Evolutionary conservation across 1,140 invertebrate genomes (phyloP).

Genomic region (Aphelenchoides avenae): DNA sequence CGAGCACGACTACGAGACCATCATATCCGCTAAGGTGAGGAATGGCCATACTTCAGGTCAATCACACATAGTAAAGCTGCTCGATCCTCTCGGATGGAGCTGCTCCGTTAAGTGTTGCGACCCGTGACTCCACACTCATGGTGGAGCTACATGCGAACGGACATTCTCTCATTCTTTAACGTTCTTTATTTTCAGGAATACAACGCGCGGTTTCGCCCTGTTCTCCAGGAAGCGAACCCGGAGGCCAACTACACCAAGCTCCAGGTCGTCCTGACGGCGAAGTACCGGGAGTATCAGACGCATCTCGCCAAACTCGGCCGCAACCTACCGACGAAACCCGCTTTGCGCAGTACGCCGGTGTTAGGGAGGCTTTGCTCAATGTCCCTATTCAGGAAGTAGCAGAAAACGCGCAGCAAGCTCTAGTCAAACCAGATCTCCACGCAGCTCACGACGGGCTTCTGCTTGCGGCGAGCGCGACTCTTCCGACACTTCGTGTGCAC

Average conservation of each 20-base stretch:
- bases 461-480: too few relatives aligned
- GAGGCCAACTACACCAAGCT: constrained; percentile 27
- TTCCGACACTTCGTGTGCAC: too few relatives aligned
- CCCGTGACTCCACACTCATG: too few relatives aligned
- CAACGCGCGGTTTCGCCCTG: constrained; percentile 25
- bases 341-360: constrained; percentile 5
- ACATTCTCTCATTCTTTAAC: constrained; percentile 3
- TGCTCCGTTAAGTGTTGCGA: too few relatives aligned
- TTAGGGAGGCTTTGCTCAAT: too few relatives aligned
- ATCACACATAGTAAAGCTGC: constrained; percentile 4
- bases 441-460: too few relatives aligned
- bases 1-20: constrained; percentile 33
- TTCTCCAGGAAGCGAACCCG: constrained; percentile 37
- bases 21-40: constrained; percentile 36
- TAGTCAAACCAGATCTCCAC: too few relatives aligned
- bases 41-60: background rate
- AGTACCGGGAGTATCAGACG: constrained; percentile 39
- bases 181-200: constrained; percentile 24
- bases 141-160: background rate
- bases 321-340: constrained; percentile 9
- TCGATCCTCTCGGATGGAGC: too few relatives aligned
- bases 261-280: constrained; percentile 29
- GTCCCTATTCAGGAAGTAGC: too few relatives aligned
- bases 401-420: too few relatives aligned
- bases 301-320: constrained; percentile 11